Conservation (phyloP, 2,113 vertebrate genomes). For the Lates calcarifer region DNA sequence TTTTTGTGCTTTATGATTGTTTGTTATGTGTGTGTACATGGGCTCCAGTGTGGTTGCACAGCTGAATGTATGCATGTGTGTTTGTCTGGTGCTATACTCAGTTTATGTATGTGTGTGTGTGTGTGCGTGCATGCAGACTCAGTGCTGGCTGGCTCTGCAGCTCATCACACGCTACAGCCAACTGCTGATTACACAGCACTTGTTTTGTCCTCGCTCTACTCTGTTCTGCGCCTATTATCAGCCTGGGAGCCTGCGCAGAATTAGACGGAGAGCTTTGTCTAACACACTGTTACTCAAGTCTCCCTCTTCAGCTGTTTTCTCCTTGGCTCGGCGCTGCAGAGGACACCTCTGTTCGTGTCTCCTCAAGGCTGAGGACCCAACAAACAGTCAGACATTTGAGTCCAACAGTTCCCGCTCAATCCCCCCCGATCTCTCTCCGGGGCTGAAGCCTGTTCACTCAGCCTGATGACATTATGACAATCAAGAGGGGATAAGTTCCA, state of each 20-base stretch:
- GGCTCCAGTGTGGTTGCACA: background rate
- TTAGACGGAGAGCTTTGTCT: constrained; percentile 60
- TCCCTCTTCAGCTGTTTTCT: constrained; percentile 51
- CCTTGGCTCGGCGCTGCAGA: constrained; percentile 36
- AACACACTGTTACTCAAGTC: constrained; percentile 47
- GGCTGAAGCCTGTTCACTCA: constrained; percentile 62
- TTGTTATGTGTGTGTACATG: constrained; percentile 13
- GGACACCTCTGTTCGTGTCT: constrained; percentile 18
- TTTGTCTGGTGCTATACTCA: constrained; percentile 9
- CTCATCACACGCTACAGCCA: constrained; percentile 65
- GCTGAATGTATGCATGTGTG: constrained; percentile 10
- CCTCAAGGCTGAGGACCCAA: background rate
- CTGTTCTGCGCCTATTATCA: constrained; percentile 63
- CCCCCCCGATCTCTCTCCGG: constrained; percentile 34
- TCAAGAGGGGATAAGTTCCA: constrained; percentile 51
- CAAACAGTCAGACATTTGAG: constrained; percentile 21
- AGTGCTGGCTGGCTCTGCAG: constrained; percentile 51
- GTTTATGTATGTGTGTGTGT: background rate
- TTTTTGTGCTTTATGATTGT: constrained; percentile 3
- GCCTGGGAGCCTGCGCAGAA: constrained; percentile 48
- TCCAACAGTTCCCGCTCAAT: background rate
- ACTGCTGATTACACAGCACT: constrained; percentile 77
- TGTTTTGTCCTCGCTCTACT: constrained; percentile 71
- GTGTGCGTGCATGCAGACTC: constrained; percentile 31
- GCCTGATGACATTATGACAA: constrained; percentile 69